Evolutionary conservation across 1,140 invertebrate genomes (phyloP), one percentile per base, ranked within the genome.

Genomic region (Pseudoatta argentina): DNA sequence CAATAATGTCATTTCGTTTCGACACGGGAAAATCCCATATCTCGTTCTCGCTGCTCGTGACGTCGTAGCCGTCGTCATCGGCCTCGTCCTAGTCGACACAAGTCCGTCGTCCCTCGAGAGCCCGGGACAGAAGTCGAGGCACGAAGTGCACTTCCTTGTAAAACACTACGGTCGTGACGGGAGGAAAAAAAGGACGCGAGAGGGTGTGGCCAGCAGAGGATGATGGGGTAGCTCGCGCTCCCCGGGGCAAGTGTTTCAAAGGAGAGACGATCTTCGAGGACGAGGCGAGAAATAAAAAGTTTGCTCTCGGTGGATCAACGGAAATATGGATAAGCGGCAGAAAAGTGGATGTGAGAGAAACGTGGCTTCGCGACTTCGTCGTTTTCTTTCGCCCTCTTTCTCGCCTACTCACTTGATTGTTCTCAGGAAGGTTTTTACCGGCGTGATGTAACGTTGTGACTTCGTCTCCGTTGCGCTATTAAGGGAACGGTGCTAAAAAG

Each of bases 71-170:
- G 34, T 34, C 78, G 61, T 64, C 27, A 51, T 69, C 48, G 30
- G 30, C 71, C 27, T 79, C 76, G 63, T 79, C 85, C 53, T 61
- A 83, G 18, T n/a, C 27, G 34, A 39, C 82, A 71, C 75, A 18
- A 21, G 44, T 79, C 48, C 44, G 69, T 53, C 67, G 78, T 89
- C 90, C 88, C 88, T 48, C n/a, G 64, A 69, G 91, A 92, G 61
- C 24, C 14, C 81, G 75, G 71, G 85, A 89, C 88, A 78, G 72
- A 89, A 92, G 91, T 92, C 91, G 78, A 76, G 71, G 91, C 91
- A 92, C 91, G 91, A 91, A 92, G 91, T 92, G 91, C 91, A 92
- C 91, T 92, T 92, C 85, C 91, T 91, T 92, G 91, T 92, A 92
- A 73, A 86, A 90, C 91, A 91, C 85, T 89, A 85, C 67, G 87